These are phyloP conservation scores for Delia radicum DNA, from an alignment of 1,140 invertebrate species.

Conservation along the genomic window DNA sequence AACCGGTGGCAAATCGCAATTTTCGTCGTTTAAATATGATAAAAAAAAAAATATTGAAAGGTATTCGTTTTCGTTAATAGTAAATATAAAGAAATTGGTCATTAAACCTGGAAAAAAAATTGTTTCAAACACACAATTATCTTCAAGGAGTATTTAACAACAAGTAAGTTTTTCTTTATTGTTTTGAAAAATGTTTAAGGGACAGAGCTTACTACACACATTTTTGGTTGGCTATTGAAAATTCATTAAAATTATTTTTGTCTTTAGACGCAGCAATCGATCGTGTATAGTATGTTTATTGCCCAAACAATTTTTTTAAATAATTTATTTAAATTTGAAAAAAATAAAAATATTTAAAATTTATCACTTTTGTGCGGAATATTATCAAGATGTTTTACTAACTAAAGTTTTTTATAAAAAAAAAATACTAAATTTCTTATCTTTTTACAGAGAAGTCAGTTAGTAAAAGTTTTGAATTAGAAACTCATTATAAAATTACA, in stretches of 20 bases:
- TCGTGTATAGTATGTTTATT: no score
- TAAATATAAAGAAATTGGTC: not conserved
- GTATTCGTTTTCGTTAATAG: conserved; percentile 23
- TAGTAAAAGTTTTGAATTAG: not conserved
- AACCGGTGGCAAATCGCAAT: conserved; percentile 9
- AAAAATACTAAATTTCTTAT: no score
- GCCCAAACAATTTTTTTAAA: not conserved
- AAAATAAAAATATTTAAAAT: not conserved
- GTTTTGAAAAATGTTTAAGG: no score
- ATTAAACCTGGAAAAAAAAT: not conserved
- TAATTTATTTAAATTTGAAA: not conserved
- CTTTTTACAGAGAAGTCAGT: not conserved
- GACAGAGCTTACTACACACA: no score
- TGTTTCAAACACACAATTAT: not conserved
- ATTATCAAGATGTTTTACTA: conserved; percentile 1
- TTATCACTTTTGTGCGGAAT: not conserved
- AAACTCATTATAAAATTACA: not conserved
- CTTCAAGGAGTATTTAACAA: not conserved
- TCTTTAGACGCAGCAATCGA: no score
- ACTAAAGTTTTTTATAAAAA: not conserved
- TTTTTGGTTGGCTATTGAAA: no score
- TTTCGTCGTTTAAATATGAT: conserved; percentile 1
- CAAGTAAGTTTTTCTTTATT: not conserved
- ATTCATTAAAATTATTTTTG: no score
- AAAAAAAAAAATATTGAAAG: conserved; percentile 17